Conservation (phyloP, 1,140 invertebrate species). For the Pseudoatta argentina region DNA sequence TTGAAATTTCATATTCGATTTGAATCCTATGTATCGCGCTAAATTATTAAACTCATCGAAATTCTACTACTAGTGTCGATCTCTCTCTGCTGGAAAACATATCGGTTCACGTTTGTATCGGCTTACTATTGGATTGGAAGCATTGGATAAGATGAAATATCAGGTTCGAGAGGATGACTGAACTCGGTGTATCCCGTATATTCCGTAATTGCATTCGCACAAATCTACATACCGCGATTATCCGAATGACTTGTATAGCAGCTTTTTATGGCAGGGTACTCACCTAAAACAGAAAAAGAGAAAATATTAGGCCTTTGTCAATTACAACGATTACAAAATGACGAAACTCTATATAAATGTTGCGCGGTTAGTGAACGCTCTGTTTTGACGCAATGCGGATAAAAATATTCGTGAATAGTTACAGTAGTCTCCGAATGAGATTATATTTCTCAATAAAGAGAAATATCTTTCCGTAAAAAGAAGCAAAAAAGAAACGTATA, state of each 20-base stretch:
- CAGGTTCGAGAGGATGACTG: not conserved
- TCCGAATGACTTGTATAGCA: not conserved
- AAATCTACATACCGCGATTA: slow-evolving; percentile 60
- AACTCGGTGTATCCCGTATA: not conserved
- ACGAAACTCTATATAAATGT: not conserved
- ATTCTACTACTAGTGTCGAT: not conserved
- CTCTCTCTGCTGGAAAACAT: not conserved
- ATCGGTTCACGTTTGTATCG: slow-evolving; percentile 10
- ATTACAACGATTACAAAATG: slow-evolving; percentile 14
- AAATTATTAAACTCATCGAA: slow-evolving; percentile 27
- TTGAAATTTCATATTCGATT: not conserved
- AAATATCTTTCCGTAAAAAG: not conserved
- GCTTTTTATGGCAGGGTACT: slow-evolving; percentile 71
- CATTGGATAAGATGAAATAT: not conserved
- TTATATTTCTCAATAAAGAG: not conserved
- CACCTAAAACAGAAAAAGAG: slow-evolving; percentile 80
- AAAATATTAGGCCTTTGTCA: slow-evolving; percentile 14
- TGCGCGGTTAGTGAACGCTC: not conserved
- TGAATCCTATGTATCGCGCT: not conserved
- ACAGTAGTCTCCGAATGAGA: not conserved
- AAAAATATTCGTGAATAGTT: slow-evolving; percentile 38
- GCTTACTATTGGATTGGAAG: not conserved
- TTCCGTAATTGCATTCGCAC: not conserved
- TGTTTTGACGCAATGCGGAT: slow-evolving; percentile 54
- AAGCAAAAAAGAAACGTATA: not conserved